Evolutionary conservation across 1,140 invertebrate genomes (phyloP), one percentile per base, ranked within the genome.

Genomic region (Hesperophylax magnus): DNA sequence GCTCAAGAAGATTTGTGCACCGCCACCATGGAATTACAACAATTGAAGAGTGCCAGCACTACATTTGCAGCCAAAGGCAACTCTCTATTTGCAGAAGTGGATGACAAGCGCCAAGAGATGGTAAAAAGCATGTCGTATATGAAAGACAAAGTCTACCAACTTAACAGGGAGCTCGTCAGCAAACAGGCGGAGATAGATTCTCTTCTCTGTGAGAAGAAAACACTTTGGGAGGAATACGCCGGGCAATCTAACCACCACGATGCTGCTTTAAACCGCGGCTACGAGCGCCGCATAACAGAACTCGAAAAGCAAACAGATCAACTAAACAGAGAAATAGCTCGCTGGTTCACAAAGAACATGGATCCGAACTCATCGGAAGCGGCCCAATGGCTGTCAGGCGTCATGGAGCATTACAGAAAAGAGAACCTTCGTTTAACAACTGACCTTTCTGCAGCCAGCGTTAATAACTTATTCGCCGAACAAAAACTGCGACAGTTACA

Each of bases 101-200:
- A 90, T 77, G 89, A 90, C 79, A 90, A 90, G 75, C 86, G 89
- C 76, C 89, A 90, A 81, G 89, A 90, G 81, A 89, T 90, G 88
- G 86, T 88, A 11, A 89, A 89, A 82, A 89, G 87, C 81, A 85
- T 90, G 17, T 88, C 89, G 39, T 87, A 88, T 81, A 88, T 89
- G 88, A 90, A 89, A 85, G 88, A 90, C 81, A 89, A 87, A 22
- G 89, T 90, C 79, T 85, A 87, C 60, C 60, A 84, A 79, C 75
- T 81, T 39, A 84, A 84, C 20, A 39, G 79, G 27, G 83, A 82
- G 47, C 54, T 82, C 11, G 77, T 79, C 0, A 82, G 77, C 18
- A 82, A 81, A 63, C 83, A 84, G 60, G 78, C 81, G 1, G 81
- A 84, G 52, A 39, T 84, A 17, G 83, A 84, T 65, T 80, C 81